Evolutionary conservation across 2,888 invertebrate species (phyloP).

Genomic region (Esperia sulphurella): DNA sequence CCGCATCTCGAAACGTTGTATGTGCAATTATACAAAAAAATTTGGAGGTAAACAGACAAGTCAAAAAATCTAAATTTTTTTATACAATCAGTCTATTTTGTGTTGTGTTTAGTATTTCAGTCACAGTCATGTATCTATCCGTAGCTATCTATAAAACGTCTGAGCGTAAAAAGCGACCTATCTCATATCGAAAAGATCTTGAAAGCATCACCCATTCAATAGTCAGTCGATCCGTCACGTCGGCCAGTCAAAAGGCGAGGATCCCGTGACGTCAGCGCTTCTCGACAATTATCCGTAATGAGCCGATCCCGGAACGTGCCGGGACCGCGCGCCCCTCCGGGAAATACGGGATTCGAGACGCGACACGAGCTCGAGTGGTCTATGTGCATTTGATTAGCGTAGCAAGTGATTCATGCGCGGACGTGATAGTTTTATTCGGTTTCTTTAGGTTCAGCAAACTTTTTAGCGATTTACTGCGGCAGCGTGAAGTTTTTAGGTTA

Average conservation of each 20-base stretch:
- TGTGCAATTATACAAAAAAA: no score
- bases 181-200: not conserved
- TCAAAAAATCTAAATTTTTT: no score
- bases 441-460: not conserved
- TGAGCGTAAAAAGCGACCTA: not conserved
- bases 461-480: not conserved
- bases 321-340: conserved; percentile 23
- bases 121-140: no score
- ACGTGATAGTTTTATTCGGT: conserved; percentile 24
- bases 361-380: not conserved
- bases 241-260: conserved; percentile 17
- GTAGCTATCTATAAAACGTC: not conserved
- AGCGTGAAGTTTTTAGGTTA: not conserved
- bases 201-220: not conserved
- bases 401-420: conserved; percentile 28
- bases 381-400: conserved; percentile 29
- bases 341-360: conserved; percentile 28
- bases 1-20: no score
- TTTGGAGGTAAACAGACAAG: no score
- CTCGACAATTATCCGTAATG: conserved; percentile 50
- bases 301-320: conserved; percentile 30
- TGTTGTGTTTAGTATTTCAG: no score
- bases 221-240: conserved; percentile 19
- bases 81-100: no score
- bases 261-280: conserved; percentile 39